phyloP scores from a whole-genome alignment of 2,113 vertebrate species.

The Pagrus major region DNA sequence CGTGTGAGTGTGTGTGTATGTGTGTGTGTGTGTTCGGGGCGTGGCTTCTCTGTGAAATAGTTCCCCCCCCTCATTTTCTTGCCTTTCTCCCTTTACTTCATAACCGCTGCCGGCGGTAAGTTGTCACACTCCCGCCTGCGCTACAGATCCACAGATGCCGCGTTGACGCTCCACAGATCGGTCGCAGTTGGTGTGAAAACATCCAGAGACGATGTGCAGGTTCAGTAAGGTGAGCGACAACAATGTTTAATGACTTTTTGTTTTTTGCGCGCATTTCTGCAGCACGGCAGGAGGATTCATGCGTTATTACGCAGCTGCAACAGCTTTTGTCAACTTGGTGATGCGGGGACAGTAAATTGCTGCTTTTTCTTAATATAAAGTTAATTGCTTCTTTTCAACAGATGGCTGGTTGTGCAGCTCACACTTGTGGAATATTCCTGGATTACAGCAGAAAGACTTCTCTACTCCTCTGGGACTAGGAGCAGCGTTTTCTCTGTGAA shows the following conservation, averaged over 20 bases:
- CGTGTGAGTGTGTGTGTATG: not conserved
- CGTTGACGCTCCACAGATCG: not conserved
- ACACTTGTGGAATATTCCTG: slow-evolving; percentile 68
- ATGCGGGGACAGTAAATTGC: not conserved
- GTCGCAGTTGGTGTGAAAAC: slow-evolving; percentile 22
- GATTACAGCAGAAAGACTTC: slow-evolving; percentile 59
- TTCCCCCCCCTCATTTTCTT: not conserved
- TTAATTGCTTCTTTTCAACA: slow-evolving; percentile 40
- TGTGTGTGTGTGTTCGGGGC: slow-evolving; percentile 43
- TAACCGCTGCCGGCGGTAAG: slow-evolving; percentile 51
- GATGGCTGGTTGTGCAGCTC: slow-evolving; percentile 68
- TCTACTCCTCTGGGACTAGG: slow-evolving; percentile 50
- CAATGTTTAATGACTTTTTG: not conserved
- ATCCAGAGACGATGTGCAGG: slow-evolving; percentile 30
- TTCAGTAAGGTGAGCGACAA: slow-evolving; percentile 43
- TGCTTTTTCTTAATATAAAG: not conserved
- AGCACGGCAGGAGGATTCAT: not conserved
- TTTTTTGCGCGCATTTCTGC: accelerated
- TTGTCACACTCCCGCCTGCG: slow-evolving; percentile 29
- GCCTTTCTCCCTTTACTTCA: slow-evolving; percentile 35
- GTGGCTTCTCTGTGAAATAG: slow-evolving; percentile 60
- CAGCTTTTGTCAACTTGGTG: slow-evolving; percentile 17
- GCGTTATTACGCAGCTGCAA: not conserved
- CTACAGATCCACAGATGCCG: slow-evolving; percentile 18
- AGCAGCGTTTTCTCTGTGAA: slow-evolving; percentile 19